Evolutionary conservation across 1,140 invertebrate species (phyloP).

Genomic region (Leptoteleia sp.): DNA sequence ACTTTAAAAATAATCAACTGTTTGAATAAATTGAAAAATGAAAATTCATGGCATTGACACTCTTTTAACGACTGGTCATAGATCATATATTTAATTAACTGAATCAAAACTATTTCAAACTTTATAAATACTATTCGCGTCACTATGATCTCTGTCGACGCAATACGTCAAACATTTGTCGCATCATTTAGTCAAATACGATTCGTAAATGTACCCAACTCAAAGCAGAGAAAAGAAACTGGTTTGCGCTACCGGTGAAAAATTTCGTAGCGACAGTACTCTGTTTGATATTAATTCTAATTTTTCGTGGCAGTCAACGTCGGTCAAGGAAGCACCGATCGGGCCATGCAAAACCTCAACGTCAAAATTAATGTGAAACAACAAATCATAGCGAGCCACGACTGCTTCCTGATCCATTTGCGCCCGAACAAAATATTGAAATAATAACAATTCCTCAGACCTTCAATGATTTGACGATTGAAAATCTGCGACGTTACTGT

Average conservation of each 20-base stretch:
- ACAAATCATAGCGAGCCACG: background rate
- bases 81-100: no score
- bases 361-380: slow-evolving; percentile 1
- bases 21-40: no score
- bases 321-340: slow-evolving; percentile 34
- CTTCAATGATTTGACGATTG: background rate
- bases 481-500: background rate
- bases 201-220: no score
- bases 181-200: slow-evolving; percentile 4
- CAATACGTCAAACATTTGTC: slow-evolving; percentile 20
- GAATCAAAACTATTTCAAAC: no score
- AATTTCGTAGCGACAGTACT: no score
- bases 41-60: no score
- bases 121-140: no score
- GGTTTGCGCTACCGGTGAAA: no score
- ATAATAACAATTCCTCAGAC: background rate
- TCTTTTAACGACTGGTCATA: no score
- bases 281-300: no score
- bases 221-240: no score
- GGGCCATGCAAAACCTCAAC: slow-evolving; percentile 2
- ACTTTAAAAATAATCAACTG: no score
- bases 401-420: slow-evolving; percentile 26
- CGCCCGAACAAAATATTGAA: background rate
- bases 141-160: slow-evolving; percentile 23
- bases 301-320: slow-evolving; percentile 10